A percentile compares a stretch with the other conserved stretches of the same genome.
Evolutionary conservation across 2,113 vertebrate genomes (phyloP).

Genomic region (Choloepus hoffmanni): DNA sequence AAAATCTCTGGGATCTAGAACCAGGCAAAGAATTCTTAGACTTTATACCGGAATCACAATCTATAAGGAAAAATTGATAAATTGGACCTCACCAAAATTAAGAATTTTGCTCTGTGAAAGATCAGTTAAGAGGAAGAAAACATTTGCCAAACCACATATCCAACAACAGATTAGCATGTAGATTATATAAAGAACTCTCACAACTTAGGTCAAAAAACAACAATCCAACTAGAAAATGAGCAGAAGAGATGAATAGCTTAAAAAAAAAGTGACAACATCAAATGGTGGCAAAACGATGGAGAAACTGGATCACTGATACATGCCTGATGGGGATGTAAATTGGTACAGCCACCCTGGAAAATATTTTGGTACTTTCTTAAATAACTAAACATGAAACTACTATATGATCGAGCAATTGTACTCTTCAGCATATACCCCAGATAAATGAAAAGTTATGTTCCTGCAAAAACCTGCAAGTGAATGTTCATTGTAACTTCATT

Average conservation of each 20-base stretch:
- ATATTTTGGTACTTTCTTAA: background rate
- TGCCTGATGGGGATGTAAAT: background rate
- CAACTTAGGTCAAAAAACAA: background rate
- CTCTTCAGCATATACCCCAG: background rate
- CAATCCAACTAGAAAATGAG: background rate
- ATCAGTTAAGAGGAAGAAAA: conserved; percentile 1
- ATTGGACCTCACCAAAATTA: too few relatives aligned
- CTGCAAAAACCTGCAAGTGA: background rate
- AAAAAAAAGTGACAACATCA: background rate
- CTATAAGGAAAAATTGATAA: too few relatives aligned
- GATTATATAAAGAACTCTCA: background rate
- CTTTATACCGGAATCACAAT: too few relatives aligned
- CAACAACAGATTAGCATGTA: background rate
- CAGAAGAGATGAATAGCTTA: background rate
- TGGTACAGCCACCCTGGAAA: background rate
- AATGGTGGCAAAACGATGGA: background rate
- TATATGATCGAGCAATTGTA: background rate
- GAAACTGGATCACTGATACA: background rate
- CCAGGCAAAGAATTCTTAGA: too few relatives aligned
- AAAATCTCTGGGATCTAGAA: background rate
- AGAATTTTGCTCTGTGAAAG: background rate
- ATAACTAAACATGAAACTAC: background rate
- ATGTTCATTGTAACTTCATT: background rate
- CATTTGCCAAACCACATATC: background rate
- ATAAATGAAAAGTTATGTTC: background rate